Conservation (phyloP, 2,888 invertebrate genomes). For the Stratiomys singularior region DNA sequence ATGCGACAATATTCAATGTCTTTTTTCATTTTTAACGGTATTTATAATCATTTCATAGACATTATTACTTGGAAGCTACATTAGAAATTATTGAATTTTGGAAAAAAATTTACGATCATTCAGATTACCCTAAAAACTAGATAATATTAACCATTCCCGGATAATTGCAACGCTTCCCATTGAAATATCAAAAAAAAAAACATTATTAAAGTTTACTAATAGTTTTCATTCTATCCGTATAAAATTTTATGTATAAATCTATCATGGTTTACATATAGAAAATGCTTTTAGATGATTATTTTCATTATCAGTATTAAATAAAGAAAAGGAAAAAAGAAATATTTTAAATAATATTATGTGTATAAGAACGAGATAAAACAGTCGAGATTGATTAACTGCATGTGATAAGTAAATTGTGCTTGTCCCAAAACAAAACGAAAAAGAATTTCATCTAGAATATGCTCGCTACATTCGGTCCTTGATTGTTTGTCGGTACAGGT, state of each 20-base stretch:
- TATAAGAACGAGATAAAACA: conserved; percentile 4
- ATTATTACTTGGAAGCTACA: conserved; percentile 18
- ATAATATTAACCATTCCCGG: background rate
- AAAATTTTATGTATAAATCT: conserved; percentile 15
- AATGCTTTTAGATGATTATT: conserved; percentile 20
- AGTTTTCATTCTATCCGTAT: conserved; percentile 1
- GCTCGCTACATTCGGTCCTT: conserved; percentile 62
- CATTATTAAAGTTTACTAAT: background rate
- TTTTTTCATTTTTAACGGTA: background rate
- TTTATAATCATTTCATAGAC: background rate
- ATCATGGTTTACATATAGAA: conserved; percentile 5
- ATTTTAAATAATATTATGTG: conserved; percentile 13
- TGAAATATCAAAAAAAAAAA: conserved; percentile 8
- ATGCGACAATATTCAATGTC: conserved; percentile 5
- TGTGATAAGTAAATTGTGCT: conserved; percentile 32
- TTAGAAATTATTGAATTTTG: background rate
- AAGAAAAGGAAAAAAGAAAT: conserved; percentile 20
- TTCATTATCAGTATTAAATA: conserved; percentile 5
- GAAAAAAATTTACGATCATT: background rate
- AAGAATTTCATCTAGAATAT: conserved; percentile 59
- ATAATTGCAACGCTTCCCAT: background rate
- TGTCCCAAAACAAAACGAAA: background rate
- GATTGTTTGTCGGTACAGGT: conserved; percentile 61
- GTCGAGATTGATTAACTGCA: background rate
- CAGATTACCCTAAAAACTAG: background rate